Percentiles rank a stretch among this genome's conserved stretches.
phyloP scores from a whole-genome alignment of 2,797 vertebrate genomes.

The Enteromius radiatus region DNA sequence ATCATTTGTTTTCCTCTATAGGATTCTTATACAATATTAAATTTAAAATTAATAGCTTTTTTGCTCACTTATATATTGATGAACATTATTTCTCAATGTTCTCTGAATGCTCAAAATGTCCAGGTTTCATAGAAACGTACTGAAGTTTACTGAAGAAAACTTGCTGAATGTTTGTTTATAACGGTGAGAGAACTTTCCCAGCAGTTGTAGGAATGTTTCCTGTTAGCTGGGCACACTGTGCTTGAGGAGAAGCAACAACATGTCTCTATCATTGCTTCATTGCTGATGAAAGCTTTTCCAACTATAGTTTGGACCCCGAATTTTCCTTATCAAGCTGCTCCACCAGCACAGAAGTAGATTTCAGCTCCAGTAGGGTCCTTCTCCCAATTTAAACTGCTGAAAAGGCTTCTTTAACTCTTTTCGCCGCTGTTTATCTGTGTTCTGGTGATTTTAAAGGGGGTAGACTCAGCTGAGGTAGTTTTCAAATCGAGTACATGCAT shows the following conservation, averaged over 20 bases:
- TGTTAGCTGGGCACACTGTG: background rate
- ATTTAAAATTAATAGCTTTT: background rate
- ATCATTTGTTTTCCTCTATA: background rate
- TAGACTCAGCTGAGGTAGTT: background rate
- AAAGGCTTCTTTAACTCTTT: background rate
- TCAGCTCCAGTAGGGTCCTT: background rate
- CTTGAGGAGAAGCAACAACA: background rate
- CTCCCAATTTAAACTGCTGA: background rate
- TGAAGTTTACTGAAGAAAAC: too few species aligned
- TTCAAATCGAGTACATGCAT: background rate
- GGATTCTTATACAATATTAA: background rate
- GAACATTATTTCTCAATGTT: too few species aligned
- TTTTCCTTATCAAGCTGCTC: slow-evolving; percentile 2
- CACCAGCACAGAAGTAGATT: background rate
- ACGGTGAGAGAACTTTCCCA: background rate
- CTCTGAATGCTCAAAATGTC: too few species aligned
- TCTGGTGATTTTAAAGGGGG: background rate
- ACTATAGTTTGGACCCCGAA: background rate
- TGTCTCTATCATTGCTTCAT: background rate
- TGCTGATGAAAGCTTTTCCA: background rate
- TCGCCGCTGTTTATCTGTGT: background rate
- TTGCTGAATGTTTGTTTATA: background rate
- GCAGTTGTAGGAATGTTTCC: background rate
- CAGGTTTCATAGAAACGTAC: too few species aligned
- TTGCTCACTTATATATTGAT: too few species aligned